These are phyloP conservation scores for Pentamera pediparva DNA, from an alignment of 53 echinoderm and acorn worm species.

Conservation along the genomic window DNA sequence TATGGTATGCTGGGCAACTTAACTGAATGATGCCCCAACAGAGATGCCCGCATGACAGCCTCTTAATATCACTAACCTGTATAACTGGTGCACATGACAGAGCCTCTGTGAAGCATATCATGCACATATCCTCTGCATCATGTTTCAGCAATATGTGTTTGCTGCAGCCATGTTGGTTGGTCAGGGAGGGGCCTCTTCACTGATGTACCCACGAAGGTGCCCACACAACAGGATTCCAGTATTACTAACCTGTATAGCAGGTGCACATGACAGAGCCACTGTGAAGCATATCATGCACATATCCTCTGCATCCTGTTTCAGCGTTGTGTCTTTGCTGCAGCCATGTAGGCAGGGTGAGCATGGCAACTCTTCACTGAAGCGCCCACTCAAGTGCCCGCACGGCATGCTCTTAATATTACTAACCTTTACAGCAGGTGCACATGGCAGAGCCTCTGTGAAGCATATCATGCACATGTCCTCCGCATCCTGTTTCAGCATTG, in stretches of 20 bases:
- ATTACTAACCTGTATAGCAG: conserved; percentile 79
- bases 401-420: not conserved
- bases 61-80: conserved; percentile 48
- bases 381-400: too few species aligned
- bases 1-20: too few species aligned
- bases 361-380: too few species aligned
- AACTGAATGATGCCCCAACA: too few species aligned
- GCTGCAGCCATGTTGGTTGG: conserved; percentile 77
- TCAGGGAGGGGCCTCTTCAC: conserved; percentile 71
- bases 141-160: conserved; percentile 57
- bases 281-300: conserved; percentile 99
- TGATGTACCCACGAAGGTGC: conserved; percentile 82
- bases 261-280: conserved; percentile 89
- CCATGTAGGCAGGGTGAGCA: too few species aligned
- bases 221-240: conserved; percentile 29
- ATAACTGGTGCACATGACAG: conserved; percentile 81
- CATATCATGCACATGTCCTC: conserved; percentile 99
- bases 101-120: conserved; percentile 96
- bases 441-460: conserved; percentile 86
- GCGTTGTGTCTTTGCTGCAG: too few species aligned
- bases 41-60: too few species aligned
- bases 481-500: conserved; percentile 75
- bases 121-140: conserved; percentile 97
- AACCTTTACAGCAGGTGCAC: conserved; percentile 90
- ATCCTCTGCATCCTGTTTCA: too few species aligned